These are phyloP conservation scores for Laticauda laticaudata DNA, from an alignment of 2,113 vertebrate species.

Conservation along the genomic window DNA sequence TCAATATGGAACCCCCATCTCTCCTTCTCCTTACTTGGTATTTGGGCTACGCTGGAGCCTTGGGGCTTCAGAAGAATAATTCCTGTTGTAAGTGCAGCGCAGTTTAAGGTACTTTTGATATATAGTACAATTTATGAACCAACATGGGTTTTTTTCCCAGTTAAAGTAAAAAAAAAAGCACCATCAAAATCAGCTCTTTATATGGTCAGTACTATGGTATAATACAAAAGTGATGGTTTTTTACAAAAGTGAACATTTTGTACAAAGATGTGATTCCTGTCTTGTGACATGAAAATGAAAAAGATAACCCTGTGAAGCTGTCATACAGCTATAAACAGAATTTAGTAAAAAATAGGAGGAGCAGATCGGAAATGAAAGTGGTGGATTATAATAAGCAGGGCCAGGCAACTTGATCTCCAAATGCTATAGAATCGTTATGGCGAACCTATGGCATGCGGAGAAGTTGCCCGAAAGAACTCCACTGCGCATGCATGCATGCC, in stretches of 20 bases:
- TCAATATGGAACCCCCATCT: background rate
- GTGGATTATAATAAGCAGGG: background rate
- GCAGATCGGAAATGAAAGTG: background rate
- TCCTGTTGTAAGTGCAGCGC: background rate
- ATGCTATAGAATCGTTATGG: background rate
- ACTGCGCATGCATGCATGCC: too few species aligned
- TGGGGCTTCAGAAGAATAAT: background rate
- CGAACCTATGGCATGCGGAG: too few species aligned
- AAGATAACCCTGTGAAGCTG: background rate
- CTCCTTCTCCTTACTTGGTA: background rate
- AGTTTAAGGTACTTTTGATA: background rate
- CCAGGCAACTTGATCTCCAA: background rate
- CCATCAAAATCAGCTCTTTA: background rate
- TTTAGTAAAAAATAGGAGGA: background rate
- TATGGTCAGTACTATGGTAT: background rate
- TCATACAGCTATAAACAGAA: background rate
- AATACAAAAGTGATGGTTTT: background rate
- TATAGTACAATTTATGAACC: background rate
- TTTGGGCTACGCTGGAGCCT: background rate
- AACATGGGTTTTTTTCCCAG: background rate
- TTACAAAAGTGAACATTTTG: background rate
- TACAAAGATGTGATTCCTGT: background rate
- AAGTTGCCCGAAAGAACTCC: too few species aligned
- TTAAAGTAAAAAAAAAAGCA: background rate
- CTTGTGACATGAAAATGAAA: background rate